A percentile compares a stretch with the other conserved stretches of the same genome.
Conservation (phyloP, 2,888 invertebrate genomes). For the Cloeon dipterum region DNA sequence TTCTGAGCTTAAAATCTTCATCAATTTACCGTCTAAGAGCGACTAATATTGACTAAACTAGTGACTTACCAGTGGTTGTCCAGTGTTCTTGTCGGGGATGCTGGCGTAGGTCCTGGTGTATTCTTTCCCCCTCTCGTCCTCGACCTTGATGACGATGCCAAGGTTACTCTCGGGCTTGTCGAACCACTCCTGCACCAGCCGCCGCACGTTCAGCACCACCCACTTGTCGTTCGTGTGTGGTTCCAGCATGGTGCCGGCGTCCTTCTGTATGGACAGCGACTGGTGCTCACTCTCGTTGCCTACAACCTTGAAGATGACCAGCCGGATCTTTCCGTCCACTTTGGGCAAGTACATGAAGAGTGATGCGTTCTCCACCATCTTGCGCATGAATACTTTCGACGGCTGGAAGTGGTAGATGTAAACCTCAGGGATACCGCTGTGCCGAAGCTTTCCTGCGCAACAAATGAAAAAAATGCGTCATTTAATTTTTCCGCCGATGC, state of each 20-base stretch:
- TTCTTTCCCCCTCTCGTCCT: conserved; percentile 11
- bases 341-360: conserved; percentile 32
- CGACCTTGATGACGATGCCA: conserved; percentile 33
- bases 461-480: no score
- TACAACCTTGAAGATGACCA: conserved; percentile 4
- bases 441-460: conserved; percentile 39
- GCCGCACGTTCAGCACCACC: conserved; percentile 50
- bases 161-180: conserved; percentile 46
- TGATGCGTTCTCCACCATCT: conserved; percentile 41
- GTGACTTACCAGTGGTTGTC: not conserved
- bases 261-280: conserved; percentile 1
- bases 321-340: not conserved
- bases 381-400: conserved; percentile 41
- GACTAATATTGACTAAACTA: no score
- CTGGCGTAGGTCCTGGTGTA: not conserved
- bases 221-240: conserved; percentile 28
- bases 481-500: no score
- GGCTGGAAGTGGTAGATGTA: conserved; percentile 49
- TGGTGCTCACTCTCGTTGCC: conserved; percentile 1
- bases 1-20: no score
- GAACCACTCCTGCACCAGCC: conserved; percentile 55
- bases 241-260: conserved; percentile 26
- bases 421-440: conserved; percentile 25
- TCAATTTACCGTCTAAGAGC: no score
- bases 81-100: not conserved